Evolutionary conservation across 2,888 invertebrate genomes (phyloP).

Genomic region (Leptinotarsa haldemani): DNA sequence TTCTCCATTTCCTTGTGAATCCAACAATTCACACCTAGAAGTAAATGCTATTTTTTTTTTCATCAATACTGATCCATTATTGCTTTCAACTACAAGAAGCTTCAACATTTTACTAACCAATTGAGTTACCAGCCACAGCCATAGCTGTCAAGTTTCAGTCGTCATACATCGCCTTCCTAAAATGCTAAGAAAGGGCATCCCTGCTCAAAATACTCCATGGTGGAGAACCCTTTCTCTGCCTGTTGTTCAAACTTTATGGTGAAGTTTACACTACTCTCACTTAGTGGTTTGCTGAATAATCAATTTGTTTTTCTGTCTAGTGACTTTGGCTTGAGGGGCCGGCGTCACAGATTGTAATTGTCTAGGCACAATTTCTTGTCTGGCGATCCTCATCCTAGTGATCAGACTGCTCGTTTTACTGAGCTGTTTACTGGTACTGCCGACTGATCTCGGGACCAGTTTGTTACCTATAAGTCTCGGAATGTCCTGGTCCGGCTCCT

Average conservation of each 20-base stretch:
- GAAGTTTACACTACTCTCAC: neutral
- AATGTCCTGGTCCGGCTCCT: slow-evolving; percentile 48
- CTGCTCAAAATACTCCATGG: neutral
- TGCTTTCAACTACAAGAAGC: neutral
- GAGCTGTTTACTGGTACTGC: slow-evolving; percentile 57
- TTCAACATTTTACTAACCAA: neutral
- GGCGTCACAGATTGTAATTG: slow-evolving; percentile 74
- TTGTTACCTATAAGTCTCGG: slow-evolving; percentile 44
- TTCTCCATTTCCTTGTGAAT: neutral
- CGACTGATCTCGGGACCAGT: slow-evolving; percentile 51
- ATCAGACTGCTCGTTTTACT: slow-evolving; percentile 68
- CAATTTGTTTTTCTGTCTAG: slow-evolving; percentile 84
- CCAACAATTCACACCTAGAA: neutral
- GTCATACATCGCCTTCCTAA: neutral
- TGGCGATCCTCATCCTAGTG: slow-evolving; percentile 65
- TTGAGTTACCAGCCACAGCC: neutral
- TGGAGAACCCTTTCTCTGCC: neutral
- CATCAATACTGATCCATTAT: slow-evolving; percentile 13
- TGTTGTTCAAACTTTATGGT: too few species aligned
- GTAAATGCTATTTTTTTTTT: neutral
- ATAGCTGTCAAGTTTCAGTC: slow-evolving; percentile 4
- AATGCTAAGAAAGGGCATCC: neutral
- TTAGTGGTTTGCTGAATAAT: slow-evolving; percentile 77
- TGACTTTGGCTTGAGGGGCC: slow-evolving; percentile 80
- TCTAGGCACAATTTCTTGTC: slow-evolving; percentile 67